Evolutionary conservation across 2,888 invertebrate genomes (phyloP).

Genomic region (Eledona agricola): DNA sequence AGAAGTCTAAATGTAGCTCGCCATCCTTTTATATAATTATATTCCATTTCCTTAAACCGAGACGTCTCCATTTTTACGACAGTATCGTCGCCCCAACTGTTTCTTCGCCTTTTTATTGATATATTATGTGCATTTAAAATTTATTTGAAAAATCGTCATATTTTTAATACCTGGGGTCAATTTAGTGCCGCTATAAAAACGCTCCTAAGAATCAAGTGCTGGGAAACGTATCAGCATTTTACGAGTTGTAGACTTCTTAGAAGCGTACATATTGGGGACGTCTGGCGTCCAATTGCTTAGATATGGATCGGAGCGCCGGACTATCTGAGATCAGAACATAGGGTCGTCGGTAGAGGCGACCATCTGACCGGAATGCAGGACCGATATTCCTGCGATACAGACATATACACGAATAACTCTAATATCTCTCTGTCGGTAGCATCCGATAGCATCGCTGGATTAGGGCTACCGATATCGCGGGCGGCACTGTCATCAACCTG

Average conservation of each 20-base stretch:
- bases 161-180: too few relatives aligned
- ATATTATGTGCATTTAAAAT: too few relatives aligned
- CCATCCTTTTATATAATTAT: too few relatives aligned
- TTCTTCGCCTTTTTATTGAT: too few relatives aligned
- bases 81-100: too few relatives aligned
- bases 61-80: too few relatives aligned
- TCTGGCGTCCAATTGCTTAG: conserved; percentile 18
- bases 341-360: conserved; percentile 12
- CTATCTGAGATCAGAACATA: conserved; percentile 13
- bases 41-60: too few relatives aligned
- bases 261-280: conserved; percentile 12
- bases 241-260: not conserved
- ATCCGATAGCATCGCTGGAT: conserved; percentile 38
- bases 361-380: conserved; percentile 26
- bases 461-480: conserved; percentile 41
- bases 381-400: conserved; percentile 26
- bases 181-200: too few relatives aligned
- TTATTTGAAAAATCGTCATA: too few relatives aligned
- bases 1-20: too few relatives aligned
- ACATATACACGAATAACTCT: conserved; percentile 25
- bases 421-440: conserved; percentile 41
- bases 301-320: conserved; percentile 14
- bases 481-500: conserved; percentile 40
- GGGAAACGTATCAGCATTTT: too few relatives aligned
- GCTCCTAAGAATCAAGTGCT: too few relatives aligned